A percentile compares a stretch with the other conserved stretches of the same genome.
phyloP scores from a whole-genome alignment of 1,140 invertebrate genomes.

The Drosophila kohkoa region DNA sequence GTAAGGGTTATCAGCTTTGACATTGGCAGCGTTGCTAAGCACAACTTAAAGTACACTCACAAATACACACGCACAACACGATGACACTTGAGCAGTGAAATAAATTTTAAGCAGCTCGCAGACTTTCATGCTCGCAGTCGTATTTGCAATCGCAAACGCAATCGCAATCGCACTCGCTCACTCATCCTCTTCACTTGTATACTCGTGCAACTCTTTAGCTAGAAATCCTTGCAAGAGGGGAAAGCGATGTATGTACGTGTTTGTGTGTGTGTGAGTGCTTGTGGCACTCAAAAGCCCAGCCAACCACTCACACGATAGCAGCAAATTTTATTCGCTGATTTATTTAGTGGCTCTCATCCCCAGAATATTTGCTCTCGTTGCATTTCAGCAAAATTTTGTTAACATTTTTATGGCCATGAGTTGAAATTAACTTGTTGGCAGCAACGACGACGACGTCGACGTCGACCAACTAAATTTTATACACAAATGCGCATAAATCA shows the following conservation, averaged over 20 bases:
- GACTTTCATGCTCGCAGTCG: neutral
- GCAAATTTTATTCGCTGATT: slow-evolving; percentile 50
- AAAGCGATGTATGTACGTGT: no score
- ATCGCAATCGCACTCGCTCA: no score
- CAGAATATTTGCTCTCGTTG: slow-evolving; percentile 11
- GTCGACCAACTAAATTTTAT: slow-evolving; percentile 46
- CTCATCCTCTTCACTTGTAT: no score
- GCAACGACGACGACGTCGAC: neutral
- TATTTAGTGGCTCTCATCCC: slow-evolving; percentile 40
- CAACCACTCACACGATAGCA: slow-evolving; percentile 5
- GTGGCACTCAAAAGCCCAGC: slow-evolving; percentile 11
- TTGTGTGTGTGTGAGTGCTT: neutral
- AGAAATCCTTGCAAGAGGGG: neutral
- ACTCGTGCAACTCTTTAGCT: slow-evolving; percentile 31
- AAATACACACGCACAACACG: slow-evolving; percentile 5
- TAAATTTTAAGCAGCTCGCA: slow-evolving; percentile 44
- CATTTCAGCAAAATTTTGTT: slow-evolving; percentile 48
- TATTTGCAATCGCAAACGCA: no score
- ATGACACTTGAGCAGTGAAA: slow-evolving; percentile 30
- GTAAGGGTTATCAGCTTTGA: slow-evolving; percentile 37
- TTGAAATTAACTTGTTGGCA: slow-evolving; percentile 56
- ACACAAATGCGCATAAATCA: slow-evolving; percentile 56
- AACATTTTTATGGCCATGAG: slow-evolving; percentile 53
- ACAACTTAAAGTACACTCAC: slow-evolving; percentile 10
- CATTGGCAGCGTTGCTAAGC: slow-evolving; percentile 13